phyloP scores from a whole-genome alignment of 2,797 vertebrate genomes.

The Choloepus didactylus region DNA sequence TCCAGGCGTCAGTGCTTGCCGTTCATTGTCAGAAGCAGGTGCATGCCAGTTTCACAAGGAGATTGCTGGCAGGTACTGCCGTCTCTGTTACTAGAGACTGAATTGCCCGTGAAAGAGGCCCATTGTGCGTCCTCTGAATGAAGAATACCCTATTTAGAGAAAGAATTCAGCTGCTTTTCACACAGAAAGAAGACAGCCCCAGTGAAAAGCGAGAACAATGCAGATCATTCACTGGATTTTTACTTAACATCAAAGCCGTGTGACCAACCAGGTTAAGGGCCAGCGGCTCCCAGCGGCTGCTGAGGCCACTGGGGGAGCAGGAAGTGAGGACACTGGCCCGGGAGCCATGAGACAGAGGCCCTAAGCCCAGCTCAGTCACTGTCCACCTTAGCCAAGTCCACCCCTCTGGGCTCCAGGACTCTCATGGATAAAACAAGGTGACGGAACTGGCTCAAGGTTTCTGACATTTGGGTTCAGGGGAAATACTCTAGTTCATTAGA shows the following conservation, averaged over 20 bases:
- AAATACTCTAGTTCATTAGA: neutral
- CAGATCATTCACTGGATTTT: constrained; percentile 74
- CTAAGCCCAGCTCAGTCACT: too few relatives aligned
- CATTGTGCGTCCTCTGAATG: constrained; percentile 77
- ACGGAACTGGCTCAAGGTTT: neutral
- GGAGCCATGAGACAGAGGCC: neutral
- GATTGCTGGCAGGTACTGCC: constrained; percentile 46
- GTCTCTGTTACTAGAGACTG: constrained; percentile 71
- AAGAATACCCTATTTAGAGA: constrained; percentile 80
- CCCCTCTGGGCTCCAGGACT: neutral
- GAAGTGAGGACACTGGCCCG: neutral
- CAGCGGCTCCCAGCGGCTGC: neutral
- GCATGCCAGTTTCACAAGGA: constrained; percentile 70
- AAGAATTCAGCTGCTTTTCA: constrained; percentile 78
- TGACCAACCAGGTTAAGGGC: constrained; percentile 70
- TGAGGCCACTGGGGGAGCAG: neutral
- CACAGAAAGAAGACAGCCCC: constrained; percentile 77
- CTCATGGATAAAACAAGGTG: neutral
- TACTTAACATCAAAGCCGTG: constrained; percentile 66
- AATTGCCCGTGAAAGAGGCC: constrained; percentile 72
- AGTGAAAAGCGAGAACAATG: constrained; percentile 77
- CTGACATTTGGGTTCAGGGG: neutral
- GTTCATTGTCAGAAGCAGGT: constrained; percentile 60
- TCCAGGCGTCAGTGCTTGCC: neutral
- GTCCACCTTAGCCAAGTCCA: neutral